Evolutionary conservation across 92 coral and sea anemone genomes (phyloP), one percentile per base, ranked within the genome.

Genomic region (Montipora capitata): DNA sequence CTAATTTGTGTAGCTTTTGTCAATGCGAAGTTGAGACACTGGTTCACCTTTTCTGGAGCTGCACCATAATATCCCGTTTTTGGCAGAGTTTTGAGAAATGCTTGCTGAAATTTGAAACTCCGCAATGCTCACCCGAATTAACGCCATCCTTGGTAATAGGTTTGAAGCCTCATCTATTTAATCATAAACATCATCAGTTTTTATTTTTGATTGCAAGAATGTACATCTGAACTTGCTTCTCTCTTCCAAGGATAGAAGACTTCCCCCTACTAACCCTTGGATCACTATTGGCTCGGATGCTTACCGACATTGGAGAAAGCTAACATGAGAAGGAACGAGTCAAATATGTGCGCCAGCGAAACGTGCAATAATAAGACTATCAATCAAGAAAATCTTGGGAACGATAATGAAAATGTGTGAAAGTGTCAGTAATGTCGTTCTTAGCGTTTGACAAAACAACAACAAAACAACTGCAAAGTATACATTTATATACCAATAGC

Each of bases 121-220:
- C 45, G 74, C 38, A 68, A 68, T 27, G 74, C 74, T 40, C 74
- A 39, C 76, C 20, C 76, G 76, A 71, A 4, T 71, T 71, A 71
- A 71, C 76, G 54, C 76, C 76, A 10, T 71, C 48, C 51, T 71
- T 71, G 76, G 54, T 71, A 39, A 39, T 71, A 38, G 49, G 49
- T 38, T 71, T 71, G 76, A 71, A 40, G 54, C 76, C 76, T 71
- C 76, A 71, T 16, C 76, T 10, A 10, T 71, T 71, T 71, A 39
- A 39, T 71, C 76, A 43, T 43, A 71, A 71, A 14, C 52, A 40
- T 71, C 76, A 40, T 52, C 20, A 18, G 54, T 40, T 71, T 71
- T 71, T 71, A 71, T 40, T 71, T 71, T 71, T 71, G 76, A 71
- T 39, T 15, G 76, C 76, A 10, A 71, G 49, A 42, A 71, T 71